phyloP scores from a whole-genome alignment of 2,797 vertebrate genomes.

The Sphaeramia orbicularis region DNA sequence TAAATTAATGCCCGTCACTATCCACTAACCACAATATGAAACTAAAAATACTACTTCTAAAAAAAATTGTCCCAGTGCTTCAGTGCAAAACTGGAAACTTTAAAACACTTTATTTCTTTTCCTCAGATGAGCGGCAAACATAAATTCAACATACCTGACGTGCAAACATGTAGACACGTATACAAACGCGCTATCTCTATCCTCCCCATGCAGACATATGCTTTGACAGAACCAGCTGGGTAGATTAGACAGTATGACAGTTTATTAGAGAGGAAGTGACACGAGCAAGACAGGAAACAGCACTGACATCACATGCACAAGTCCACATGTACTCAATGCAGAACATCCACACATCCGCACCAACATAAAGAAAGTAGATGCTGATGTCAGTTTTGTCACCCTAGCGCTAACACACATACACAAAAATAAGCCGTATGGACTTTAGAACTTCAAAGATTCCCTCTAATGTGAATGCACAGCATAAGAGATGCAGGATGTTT shows the following conservation, averaged over 20 bases:
- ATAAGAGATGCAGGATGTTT: not conserved
- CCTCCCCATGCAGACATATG: constrained; percentile 35
- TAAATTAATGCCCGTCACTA: not conserved
- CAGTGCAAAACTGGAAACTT: not conserved
- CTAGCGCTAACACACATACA: constrained; percentile 1
- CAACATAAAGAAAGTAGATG: constrained; percentile 14
- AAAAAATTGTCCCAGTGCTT: not conserved
- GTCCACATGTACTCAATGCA: constrained; percentile 32
- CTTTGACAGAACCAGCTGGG: constrained; percentile 60
- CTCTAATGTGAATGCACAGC: constrained; percentile 2
- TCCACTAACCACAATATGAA: not conserved
- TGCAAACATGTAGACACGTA: constrained; percentile 1
- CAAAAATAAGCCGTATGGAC: not conserved
- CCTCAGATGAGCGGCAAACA: not conserved
- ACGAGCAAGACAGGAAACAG: constrained; percentile 55
- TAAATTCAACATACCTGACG: constrained; percentile 9
- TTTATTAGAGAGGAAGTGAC: constrained; percentile 70
- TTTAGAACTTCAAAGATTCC: constrained; percentile 19
- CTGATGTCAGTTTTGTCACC: constrained; percentile 40
- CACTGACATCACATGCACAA: constrained; percentile 26
- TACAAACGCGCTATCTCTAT: constrained; percentile 15
- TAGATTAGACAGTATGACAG: constrained; percentile 67
- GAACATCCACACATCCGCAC: constrained; percentile 1
- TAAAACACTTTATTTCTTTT: not conserved
- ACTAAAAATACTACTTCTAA: not conserved